phyloP scores from a whole-genome alignment of 2,888 invertebrate genomes.

The Brachycybe producta region DNA sequence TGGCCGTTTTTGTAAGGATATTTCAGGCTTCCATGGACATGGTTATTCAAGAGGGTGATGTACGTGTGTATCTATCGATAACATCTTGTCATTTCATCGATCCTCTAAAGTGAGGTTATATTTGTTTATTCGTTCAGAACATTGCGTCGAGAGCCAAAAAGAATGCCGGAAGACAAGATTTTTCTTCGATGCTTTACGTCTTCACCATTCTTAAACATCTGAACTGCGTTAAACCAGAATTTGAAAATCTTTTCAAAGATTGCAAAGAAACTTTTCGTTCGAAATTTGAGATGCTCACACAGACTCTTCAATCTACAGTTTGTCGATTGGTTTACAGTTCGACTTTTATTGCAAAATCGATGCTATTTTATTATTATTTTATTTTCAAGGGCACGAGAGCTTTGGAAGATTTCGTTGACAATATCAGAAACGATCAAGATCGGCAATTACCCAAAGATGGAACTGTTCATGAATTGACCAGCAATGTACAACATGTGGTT shows the following conservation, averaged over 20 bases:
- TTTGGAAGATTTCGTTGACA: constrained; percentile 84
- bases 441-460: constrained; percentile 84
- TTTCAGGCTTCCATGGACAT: constrained; percentile 71
- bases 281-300: constrained; percentile 58
- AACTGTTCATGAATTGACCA: constrained; percentile 92
- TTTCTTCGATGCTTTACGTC: constrained; percentile 61
- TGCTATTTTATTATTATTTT: constrained; percentile 30
- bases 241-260: constrained; percentile 54
- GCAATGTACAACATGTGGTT: constrained; percentile 49
- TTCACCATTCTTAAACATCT: constrained; percentile 72
- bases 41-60: constrained; percentile 75
- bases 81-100: not conserved
- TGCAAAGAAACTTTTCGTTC: constrained; percentile 21
- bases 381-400: constrained; percentile 64
- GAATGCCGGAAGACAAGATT: constrained; percentile 62
- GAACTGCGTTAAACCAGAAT: constrained; percentile 59
- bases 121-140: constrained; percentile 37
- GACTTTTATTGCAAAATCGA: too few species aligned
- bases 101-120: not conserved
- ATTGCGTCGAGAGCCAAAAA: constrained; percentile 60
- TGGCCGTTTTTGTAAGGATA: constrained; percentile 68
- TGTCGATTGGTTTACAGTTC: too few species aligned
- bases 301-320: constrained; percentile 60
- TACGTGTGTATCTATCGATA: constrained; percentile 28
- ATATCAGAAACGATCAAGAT: constrained; percentile 52